A percentile compares a stretch with the other conserved stretches of the same genome.
phyloP scores from a whole-genome alignment of 30 jellyfish, hydroid and myxozoan genomes.

The Mastigias papua region DNA sequence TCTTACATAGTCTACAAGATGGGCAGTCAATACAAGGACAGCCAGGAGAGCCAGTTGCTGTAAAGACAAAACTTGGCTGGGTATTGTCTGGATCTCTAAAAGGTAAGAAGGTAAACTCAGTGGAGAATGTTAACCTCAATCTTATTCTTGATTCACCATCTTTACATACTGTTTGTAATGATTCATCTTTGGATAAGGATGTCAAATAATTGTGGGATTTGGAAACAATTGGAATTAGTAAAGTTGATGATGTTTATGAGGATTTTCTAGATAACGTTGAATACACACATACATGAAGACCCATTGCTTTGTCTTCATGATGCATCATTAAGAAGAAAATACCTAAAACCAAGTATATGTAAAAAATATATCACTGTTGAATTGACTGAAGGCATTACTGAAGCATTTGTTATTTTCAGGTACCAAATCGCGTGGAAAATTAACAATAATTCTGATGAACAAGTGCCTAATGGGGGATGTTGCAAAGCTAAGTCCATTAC shows the following conservation, averaged over 20 bases:
- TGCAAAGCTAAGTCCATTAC: too few relatives aligned
- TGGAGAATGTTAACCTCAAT: not conserved
- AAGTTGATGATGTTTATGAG: slow-evolving; percentile 16
- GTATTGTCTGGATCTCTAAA: slow-evolving; percentile 17
- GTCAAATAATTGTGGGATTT: slow-evolving; percentile 1
- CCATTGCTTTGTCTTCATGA: too few relatives aligned
- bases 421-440: too few relatives aligned
- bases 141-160: not conserved
- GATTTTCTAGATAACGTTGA: slow-evolving; percentile 14
- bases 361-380: too few relatives aligned
- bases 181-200: not conserved
- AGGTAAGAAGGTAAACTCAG: slow-evolving; percentile 1
- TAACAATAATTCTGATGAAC: too few relatives aligned
- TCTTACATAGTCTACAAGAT: slow-evolving; percentile 5
- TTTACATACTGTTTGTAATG: not conserved
- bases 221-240: not conserved
- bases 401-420: too few relatives aligned
- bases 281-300: not conserved
- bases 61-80: slow-evolving; percentile 42
- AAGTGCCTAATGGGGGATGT: too few relatives aligned
- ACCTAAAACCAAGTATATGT: too few relatives aligned
- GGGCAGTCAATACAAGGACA: slow-evolving; percentile 2
- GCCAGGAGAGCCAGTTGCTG: slow-evolving; percentile 35
- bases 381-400: too few relatives aligned
- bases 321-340: too few relatives aligned